Base-by-base conservation (phyloP, 2,113 vertebrate genomes). In the Nannobrachium achirus region DNA sequence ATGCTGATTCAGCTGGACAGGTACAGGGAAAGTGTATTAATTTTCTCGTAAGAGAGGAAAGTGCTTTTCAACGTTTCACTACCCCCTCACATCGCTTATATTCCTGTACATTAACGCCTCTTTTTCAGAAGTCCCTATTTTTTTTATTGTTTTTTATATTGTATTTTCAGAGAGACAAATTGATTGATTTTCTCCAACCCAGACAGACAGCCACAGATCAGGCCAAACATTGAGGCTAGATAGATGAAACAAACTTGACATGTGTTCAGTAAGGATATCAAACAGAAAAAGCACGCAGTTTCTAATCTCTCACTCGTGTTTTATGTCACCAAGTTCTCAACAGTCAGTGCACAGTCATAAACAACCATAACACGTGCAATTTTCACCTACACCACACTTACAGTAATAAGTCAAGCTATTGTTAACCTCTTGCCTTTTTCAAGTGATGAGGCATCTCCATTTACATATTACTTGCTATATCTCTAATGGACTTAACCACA, bases 401-500 rank as follows among this genome's bases (percentile, higher is more conserved):
- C 25, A 33, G 25, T 33, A 33, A 33, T 33, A 33, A 33, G 25
- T 33, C 59, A 71, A 53, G 68, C 73, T 81, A 83, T 16, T n/a
- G n/a, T n/a, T 80, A 84, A 85, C 84, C 67, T 50, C n/a, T 50
- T 50, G 16, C 10, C 73, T 75, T 82, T 78, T 80, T 74, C 69
- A 61, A 60, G 56, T n/a, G n/a, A 76, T 66, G 44, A 62, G 66
- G 73, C 63, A 15, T 61, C 56, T n/a, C 71, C 59, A 73, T 88
- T 83, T 86, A 80, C 76, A 86, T 86, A 83, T 89, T 72, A 85
- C 73, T 81, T 72, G 80, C 80, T 80, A 76, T 79, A 76, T 84
- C 78, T 68, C 78, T 71, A 33, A 75, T 76, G 50, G 80, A 86
- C 80, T 85, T 82, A 79, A 88, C 88, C 85, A 86, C 41, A 58